A percentile compares a stretch with the other conserved stretches of the same genome.
Conservation (phyloP, 2,888 invertebrate genomes). For the Cremastinae sp. region DNA sequence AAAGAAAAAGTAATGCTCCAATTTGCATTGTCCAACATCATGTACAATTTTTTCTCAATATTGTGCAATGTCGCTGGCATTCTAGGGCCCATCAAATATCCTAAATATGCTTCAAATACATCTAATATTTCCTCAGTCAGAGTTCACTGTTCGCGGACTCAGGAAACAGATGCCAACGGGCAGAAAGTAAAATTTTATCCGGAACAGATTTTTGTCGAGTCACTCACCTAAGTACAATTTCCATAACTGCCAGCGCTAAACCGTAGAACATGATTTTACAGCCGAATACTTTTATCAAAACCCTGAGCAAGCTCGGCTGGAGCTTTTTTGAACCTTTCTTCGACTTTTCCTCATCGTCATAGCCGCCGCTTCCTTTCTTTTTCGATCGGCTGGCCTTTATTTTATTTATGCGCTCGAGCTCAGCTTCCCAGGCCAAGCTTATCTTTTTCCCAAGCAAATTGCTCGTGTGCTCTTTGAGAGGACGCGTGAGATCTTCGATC, state of each 20-base stretch:
- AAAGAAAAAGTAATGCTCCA: not conserved
- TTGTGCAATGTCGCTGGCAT: not conserved
- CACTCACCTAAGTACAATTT: constrained; percentile 83
- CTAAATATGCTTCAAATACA: no score
- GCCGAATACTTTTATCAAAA: constrained; percentile 84
- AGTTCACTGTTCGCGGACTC: no score
- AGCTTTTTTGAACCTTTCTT: constrained; percentile 71
- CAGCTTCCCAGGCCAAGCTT: constrained; percentile 84
- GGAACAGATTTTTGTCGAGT: not conserved
- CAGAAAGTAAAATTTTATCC: no score
- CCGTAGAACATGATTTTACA: constrained; percentile 84
- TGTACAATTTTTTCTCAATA: constrained; percentile 4
- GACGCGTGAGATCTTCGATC: constrained; percentile 85
- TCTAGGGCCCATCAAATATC: no score
- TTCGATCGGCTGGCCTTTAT: constrained; percentile 36
- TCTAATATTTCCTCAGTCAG: no score
- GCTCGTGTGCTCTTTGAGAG: constrained; percentile 87
- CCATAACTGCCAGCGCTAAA: constrained; percentile 84
- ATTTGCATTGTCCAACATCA: not conserved
- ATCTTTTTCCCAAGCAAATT: constrained; percentile 85
- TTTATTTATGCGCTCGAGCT: constrained; percentile 74
- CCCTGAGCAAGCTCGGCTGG: constrained; percentile 85
- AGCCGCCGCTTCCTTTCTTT: constrained; percentile 29
- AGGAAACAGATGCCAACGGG: no score
- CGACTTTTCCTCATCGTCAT: constrained; percentile 26